These are phyloP conservation scores for Acanthiza pusilla DNA, from an alignment of 2,797 vertebrate species.

Conservation along the genomic window DNA sequence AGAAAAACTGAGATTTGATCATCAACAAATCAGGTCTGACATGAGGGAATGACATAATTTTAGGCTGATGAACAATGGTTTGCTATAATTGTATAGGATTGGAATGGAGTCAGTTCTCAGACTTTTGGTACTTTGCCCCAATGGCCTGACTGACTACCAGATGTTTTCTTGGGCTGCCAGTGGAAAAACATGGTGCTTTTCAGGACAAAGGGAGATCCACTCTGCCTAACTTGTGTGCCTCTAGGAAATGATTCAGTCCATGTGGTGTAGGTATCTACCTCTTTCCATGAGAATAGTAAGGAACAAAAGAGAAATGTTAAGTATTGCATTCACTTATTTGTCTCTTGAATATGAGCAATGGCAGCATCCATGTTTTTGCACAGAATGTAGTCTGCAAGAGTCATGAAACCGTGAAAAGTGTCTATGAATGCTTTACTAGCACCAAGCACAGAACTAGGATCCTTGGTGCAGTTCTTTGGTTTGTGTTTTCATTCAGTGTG, in stretches of 20 bases:
- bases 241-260: background rate
- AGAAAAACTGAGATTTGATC: background rate
- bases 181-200: background rate
- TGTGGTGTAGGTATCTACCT: background rate
- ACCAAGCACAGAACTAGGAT: background rate
- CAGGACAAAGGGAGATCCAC: background rate
- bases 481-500: background rate
- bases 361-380: background rate
- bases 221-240: background rate
- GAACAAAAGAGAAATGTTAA: background rate
- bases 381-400: background rate
- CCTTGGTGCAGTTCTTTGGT: background rate
- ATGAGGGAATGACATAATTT: background rate
- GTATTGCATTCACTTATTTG: background rate
- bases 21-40: background rate
- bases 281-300: background rate
- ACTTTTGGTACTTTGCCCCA: background rate
- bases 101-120: background rate
- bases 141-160: background rate
- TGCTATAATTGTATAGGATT: background rate
- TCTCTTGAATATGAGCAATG: background rate
- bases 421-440: background rate
- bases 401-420: background rate
- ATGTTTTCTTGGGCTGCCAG: background rate
- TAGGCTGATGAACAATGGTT: background rate